phyloP scores from a whole-genome alignment of 2,888 invertebrate genomes.

The Antitype chi region DNA sequence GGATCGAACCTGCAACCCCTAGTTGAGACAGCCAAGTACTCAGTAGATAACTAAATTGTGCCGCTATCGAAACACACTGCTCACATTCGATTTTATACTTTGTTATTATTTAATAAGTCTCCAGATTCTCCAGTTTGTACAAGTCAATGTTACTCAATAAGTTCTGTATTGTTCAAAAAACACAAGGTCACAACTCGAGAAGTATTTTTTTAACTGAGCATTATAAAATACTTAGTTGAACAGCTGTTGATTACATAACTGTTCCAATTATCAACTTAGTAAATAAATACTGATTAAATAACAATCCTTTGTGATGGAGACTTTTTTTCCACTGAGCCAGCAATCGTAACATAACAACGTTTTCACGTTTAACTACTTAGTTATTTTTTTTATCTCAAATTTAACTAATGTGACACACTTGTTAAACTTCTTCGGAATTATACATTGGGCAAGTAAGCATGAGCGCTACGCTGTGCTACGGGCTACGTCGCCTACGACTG shows the following conservation, averaged over 20 bases:
- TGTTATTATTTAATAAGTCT: neutral
- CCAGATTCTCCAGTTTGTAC: neutral
- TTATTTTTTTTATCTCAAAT: neutral
- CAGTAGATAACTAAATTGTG: neutral
- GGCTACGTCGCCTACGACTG: conserved; percentile 41
- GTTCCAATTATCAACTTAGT: conserved; percentile 25
- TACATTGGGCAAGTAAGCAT: neutral
- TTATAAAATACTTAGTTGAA: conserved; percentile 4
- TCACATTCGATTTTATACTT: neutral
- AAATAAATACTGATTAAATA: conserved; percentile 4
- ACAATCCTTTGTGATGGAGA: neutral
- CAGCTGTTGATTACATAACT: conserved; percentile 40
- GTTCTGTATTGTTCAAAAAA: conserved; percentile 7
- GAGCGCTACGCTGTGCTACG: conserved; percentile 27
- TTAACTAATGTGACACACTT: neutral
- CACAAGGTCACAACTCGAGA: conserved; percentile 24
- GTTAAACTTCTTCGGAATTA: neutral
- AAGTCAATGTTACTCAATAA: conserved; percentile 5
- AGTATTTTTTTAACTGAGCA: conserved; percentile 5
- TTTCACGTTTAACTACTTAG: neutral
- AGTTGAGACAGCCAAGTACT: neutral
- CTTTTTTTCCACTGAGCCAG: neutral
- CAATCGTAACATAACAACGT: neutral
- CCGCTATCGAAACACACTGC: neutral
- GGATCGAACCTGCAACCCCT: neutral